Base-by-base conservation (phyloP, 2,797 vertebrate genomes). In the Loris lydekkerianus region DNA sequence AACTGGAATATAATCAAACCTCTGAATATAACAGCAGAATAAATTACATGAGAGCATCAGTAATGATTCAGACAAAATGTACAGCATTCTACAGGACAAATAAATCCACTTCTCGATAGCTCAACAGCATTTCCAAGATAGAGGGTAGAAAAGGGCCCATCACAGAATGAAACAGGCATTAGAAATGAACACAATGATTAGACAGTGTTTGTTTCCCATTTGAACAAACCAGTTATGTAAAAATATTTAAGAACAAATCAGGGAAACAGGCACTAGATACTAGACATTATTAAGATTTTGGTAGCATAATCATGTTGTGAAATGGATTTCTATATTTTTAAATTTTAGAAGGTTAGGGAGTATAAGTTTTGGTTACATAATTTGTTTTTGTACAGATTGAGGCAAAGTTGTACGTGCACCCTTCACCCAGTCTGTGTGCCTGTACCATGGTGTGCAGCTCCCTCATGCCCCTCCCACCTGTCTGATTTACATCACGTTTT, bases 1-100 rank as follows among this genome's bases (percentile, higher is more conserved):
- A 69, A 58, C 29, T 65, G 65, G 21, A 63, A 72, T 65, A 83
- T 81, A 27, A 37, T 23, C 10, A 21, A 60, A 27, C 13, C 20
- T 60, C 18, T 85, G 43, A 8, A 4, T 65, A 17, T n/a, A 80
- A 43, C n/a, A 86, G 5, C 7, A 84, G 27, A 84, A 10, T 49
- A 78, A 84, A 13, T 78, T 75, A 80, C 29, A 83, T 58, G 34
- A 18, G 17, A 46, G 31, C 15, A 80, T 53, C 2, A 94, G 60
- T 86, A 93, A 84, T 72, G 7, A 75, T 4, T 43, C 17, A 37
- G 20, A 84, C 34, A 96, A 96, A 93, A 87, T 34, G 20, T 29
- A 14, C 2, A 81, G 85, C 63, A 63, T 63, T 43, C 8, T 40
- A 63, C 0, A n/a, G 10, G 17, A 73, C n/a, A 65, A 88, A 85